Base-by-base conservation (phyloP, 2,888 invertebrate species). In the Luperina testacea region DNA sequence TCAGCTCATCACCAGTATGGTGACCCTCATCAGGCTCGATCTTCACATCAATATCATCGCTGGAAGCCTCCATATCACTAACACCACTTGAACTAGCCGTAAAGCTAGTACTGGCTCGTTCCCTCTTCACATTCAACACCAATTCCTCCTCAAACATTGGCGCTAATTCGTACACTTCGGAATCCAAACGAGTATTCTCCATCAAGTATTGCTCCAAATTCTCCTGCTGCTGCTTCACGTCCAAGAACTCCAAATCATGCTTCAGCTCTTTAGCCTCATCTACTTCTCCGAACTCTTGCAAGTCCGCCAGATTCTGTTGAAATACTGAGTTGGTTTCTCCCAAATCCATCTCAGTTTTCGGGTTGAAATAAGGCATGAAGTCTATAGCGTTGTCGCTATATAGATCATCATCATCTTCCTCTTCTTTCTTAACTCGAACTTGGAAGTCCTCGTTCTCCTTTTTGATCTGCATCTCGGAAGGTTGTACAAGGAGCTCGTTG, bases 301-400 rank as follows among this genome's bases (percentile, higher is more conserved):
- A 90, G 91, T 97, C 97, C 0, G 97, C 97, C 83, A 97, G 89
- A 86, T 97, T 97, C 86, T 97, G 97, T 70, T 97, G 97, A 88
- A 96, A 95, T 1, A 97, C 97, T 0, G 97, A 97, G 78, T 95
- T 92, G 0, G 93, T 88, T 87, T 93, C 97, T 59, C 90, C 97
- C 87, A 88, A 92, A 82, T 94, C 94, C 85, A 94, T 90, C 77
- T 95, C 96, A 0, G 93, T 83, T 86, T 95, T 96, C 13, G 92
- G 91, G 11, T 92, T 89, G 89, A 96, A 97, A 75, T 95, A 97
- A 3, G 96, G 95, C 42, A 96, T 95, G 82, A 94, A 97, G 45
- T 97, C 97, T 59, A 96, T 95, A 0, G 96, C 96, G 76, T 97
- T 96, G 73, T 97, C 97, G 78, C 94, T 95, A 88, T 96, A 96